These are phyloP conservation scores for Cheirogaleus major DNA, from an alignment of 2,797 vertebrate genomes.

Conservation along the genomic window DNA sequence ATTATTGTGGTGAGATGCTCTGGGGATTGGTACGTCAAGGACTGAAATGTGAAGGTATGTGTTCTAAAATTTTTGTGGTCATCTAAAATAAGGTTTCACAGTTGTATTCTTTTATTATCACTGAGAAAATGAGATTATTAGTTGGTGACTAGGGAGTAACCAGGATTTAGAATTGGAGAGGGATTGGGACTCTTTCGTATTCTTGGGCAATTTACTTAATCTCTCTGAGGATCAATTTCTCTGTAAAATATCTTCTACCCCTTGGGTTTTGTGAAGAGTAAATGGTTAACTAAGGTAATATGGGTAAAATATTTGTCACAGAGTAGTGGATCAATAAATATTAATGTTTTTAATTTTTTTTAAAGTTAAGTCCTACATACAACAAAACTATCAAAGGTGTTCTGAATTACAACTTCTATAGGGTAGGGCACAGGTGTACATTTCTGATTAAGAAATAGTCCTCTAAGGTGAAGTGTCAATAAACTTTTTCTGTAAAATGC, in stretches of 20 bases:
- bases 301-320: not conserved
- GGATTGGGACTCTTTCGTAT: not conserved
- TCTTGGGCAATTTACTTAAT: not conserved
- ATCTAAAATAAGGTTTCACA: constrained; percentile 47
- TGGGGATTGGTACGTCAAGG: constrained; percentile 98
- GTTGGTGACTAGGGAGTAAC: not conserved
- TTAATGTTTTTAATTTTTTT: not conserved
- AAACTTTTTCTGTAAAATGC: not conserved
- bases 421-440: not conserved
- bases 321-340: not conserved
- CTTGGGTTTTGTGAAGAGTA: not conserved
- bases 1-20: constrained; percentile 99
- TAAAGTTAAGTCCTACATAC: not conserved
- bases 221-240: not conserved
- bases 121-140: not conserved
- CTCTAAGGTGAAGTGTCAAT: not conserved
- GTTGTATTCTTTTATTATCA: constrained; percentile 33
- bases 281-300: constrained; percentile 23
- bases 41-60: constrained; percentile 97
- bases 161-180: not conserved
- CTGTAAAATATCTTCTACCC: not conserved
- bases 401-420: constrained; percentile 26
- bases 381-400: not conserved
- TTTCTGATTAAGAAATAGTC: constrained; percentile 13
- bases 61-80: not conserved